These are phyloP conservation scores for Autographa gamma DNA, from an alignment of 2,888 invertebrate genomes.

Conservation along the genomic window DNA sequence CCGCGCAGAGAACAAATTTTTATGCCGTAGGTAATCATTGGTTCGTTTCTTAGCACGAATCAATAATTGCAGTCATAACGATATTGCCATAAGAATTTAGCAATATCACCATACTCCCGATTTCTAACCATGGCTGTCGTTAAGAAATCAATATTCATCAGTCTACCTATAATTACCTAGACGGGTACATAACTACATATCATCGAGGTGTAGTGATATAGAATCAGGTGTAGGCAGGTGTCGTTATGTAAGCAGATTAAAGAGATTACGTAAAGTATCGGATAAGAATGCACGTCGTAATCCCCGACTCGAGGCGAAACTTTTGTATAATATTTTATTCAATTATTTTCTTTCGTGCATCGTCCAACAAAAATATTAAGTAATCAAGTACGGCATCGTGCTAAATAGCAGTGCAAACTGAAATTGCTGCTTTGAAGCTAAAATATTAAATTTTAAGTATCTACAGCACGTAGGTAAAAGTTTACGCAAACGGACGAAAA, in stretches of 20 bases:
- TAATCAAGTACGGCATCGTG: too few species aligned
- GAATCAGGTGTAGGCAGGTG: background rate
- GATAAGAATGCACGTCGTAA: background rate
- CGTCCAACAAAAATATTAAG: too few species aligned
- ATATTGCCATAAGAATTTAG: background rate
- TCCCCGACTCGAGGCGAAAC: background rate
- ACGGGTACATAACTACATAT: background rate
- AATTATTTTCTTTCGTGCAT: background rate
- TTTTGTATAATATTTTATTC: background rate
- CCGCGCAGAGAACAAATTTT: too few species aligned
- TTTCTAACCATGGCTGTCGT: background rate
- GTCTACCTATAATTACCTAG: background rate
- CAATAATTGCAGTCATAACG: background rate
- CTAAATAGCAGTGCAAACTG: too few species aligned
- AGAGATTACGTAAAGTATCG: conserved; percentile 1
- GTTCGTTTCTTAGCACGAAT: background rate
- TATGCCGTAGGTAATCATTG: too few species aligned
- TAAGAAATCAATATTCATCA: background rate
- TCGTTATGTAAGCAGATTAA: background rate
- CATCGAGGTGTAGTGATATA: background rate
- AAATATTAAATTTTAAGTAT: too few species aligned
- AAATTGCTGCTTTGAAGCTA: too few species aligned
- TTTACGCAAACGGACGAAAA: background rate
- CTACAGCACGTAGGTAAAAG: too few species aligned
- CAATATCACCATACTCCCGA: background rate